Evolutionary conservation across 2,888 invertebrate species (phyloP), one percentile per base, ranked within the genome.

Genomic region (Drosophila buzzatii): DNA sequence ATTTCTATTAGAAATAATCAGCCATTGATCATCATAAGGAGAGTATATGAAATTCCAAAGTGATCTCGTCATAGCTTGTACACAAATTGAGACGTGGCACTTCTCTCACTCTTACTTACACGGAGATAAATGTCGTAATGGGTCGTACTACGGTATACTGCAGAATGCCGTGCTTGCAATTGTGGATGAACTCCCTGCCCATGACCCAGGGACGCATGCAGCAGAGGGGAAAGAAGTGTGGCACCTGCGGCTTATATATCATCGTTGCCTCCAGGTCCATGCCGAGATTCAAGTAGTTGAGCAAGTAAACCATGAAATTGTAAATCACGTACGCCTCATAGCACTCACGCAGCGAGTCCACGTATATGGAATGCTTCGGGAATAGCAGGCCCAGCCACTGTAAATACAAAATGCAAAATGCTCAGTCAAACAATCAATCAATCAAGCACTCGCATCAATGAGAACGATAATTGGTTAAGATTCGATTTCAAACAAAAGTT

Each of bases 271-370:
- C 97, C 76, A 98, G 94, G 92, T 98, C 97, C 94, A 96, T 96
- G 91, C 96, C 97, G 89, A 96, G 95, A 93, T 97, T 96, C 64
- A 99, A 94, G 93, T 98, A 99, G 92, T 97, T 98, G 71, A 99
- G 94, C 82, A 99, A 94, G 92, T 97, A 99, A 90, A 97, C 97
- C 98, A 99, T 98, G 92, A 99, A 99, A 94, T 98, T 99, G 93
- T 99, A 99, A 89, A 99, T 99, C 3, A 99, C 99, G 94, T 98
- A 99, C 1, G 98, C 99, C 94, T 99, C 99, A 92, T 99, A 99
- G 92, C 98, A 99, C 94, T 99, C 99, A 92, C 99, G 94, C 59
- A 97, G 93, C 82, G 98, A 97, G 93, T 99, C 98, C 90, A 98
- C 95, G 92, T 98, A 99, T 80, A 99, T 98, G 45, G 98, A 97